Conservation (phyloP, 2,888 invertebrate genomes). For the Cheilosia vulpina region DNA sequence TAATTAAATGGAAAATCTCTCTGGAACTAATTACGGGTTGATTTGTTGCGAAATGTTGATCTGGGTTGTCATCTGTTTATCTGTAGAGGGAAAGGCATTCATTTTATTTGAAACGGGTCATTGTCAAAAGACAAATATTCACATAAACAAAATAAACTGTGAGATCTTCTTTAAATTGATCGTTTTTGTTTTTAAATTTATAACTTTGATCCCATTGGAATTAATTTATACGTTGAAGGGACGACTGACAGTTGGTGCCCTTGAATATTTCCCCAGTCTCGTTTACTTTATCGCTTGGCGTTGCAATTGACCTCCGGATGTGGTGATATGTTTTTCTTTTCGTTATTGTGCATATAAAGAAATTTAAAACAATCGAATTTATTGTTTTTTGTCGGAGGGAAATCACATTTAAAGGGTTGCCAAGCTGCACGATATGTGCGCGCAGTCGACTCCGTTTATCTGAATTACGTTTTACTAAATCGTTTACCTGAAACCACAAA, state of each 20-base stretch:
- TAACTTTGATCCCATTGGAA: slow-evolving; percentile 24
- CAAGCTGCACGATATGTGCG: background rate
- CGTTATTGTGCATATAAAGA: background rate
- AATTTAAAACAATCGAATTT: slow-evolving; percentile 8
- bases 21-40: slow-evolving; percentile 28
- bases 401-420: background rate
- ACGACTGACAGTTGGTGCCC: slow-evolving; percentile 32
- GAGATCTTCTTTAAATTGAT: slow-evolving; percentile 3
- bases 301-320: slow-evolving; percentile 35
- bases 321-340: background rate
- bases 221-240: slow-evolving; percentile 10
- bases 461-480: too few relatives aligned
- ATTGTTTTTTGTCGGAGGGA: background rate
- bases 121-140: slow-evolving; percentile 31
- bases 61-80: background rate
- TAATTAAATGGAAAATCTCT: slow-evolving; percentile 31
- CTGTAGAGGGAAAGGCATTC: slow-evolving; percentile 19
- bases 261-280: slow-evolving; percentile 13
- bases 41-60: slow-evolving; percentile 29
- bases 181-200: slow-evolving; percentile 25
- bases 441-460: too few relatives aligned
- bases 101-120: slow-evolving; percentile 43
- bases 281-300: slow-evolving; percentile 36
- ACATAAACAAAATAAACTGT: slow-evolving; percentile 1
- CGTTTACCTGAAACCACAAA: too few relatives aligned